These are phyloP conservation scores for Myotis planiceps DNA, from an alignment of 2,797 vertebrate species.

Conservation along the genomic window DNA sequence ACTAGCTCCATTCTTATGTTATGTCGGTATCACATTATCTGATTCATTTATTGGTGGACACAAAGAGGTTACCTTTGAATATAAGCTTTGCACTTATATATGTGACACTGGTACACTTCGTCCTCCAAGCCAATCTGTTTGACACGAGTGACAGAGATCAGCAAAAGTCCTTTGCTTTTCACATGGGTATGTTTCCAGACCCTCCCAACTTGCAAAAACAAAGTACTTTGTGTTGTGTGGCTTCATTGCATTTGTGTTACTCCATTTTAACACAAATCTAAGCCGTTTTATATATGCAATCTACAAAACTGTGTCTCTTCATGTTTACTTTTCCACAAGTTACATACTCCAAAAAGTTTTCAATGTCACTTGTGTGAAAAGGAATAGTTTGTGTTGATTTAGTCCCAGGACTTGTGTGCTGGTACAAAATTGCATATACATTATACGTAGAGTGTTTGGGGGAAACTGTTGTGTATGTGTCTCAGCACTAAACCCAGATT, in stretches of 20 bases:
- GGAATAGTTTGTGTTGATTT: conserved; percentile 86
- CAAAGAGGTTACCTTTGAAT: conserved; percentile 62
- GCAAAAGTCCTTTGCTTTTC: conserved; percentile 87
- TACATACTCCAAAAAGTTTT: conserved; percentile 79
- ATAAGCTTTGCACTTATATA: conserved; percentile 72
- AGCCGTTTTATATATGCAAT: conserved; percentile 86
- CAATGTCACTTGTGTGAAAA: conserved; percentile 86
- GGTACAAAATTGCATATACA: conserved; percentile 77
- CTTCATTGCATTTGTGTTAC: conserved; percentile 86
- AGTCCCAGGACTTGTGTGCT: conserved; percentile 76
- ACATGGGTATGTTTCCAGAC: conserved; percentile 41
- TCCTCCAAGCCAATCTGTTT: conserved; percentile 90
- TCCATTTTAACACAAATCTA: conserved; percentile 85
- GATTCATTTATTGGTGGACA: conserved; percentile 58
- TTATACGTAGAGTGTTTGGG: conserved; percentile 73
- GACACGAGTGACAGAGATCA: conserved; percentile 78
- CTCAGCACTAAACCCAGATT: conserved; percentile 85
- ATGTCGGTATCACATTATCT: conserved; percentile 38
- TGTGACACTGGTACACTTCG: conserved; percentile 67
- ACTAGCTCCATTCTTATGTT: conserved; percentile 40
- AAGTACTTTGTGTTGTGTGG: conserved; percentile 84
- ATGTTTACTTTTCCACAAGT: conserved; percentile 90
- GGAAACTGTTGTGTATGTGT: conserved; percentile 73
- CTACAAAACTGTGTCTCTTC: conserved; percentile 88
- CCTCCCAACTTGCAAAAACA: conserved; percentile 81